Base-by-base conservation (phyloP, 2,797 vertebrate species). In the Carapus acus region DNA sequence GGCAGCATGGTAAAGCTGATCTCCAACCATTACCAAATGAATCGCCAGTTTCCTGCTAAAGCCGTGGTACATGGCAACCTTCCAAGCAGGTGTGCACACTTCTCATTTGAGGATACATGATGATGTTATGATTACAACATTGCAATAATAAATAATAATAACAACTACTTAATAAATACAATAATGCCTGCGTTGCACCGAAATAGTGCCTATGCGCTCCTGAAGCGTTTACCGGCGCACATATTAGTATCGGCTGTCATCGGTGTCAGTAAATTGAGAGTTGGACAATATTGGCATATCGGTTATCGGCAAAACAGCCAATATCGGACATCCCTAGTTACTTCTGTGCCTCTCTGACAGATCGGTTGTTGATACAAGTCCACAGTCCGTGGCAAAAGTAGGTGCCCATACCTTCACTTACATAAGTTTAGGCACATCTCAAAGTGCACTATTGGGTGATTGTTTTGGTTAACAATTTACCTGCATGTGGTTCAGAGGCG, bases 1-100 rank as follows among this genome's bases (percentile, higher is more conserved):
- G 61, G 69, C 17, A 74, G 50, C 60, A 85, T 88, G 81, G 78
- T 87, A 58, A 85, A 85, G 43, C 62, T 63, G 21, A 89, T 89
- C 65, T 86, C 86, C 2, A 85, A 71, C 49, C 82, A 65, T 61
- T 86, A 88, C 17, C 58, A 81, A 36, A 63, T 8, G 12, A 66
- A 48, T 40, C 45, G 45, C 39, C 18, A 55, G 23, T 24, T 43
- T 29, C 56, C 24, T 42, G 43, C 8, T 14, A 82, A 75, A 53
- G 17, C 41, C 20, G 15, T n/a, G 3, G 27, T 19, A 21, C 52
- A 61, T 53, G 43, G 15, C 2, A 34, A 23, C 7, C 8, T 17
- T 16, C 61, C 49, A 18, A 80, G 62, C 58, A 86, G 78, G 87
- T 89, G 62, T 11, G 41, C 27, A 39, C 16, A 34, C n/a, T 6